Percentiles rank a stretch among this genome's conserved stretches.
These are phyloP conservation scores for Helogale parvula DNA, from an alignment of 2,113 vertebrate genomes.

Conservation along the genomic window DNA sequence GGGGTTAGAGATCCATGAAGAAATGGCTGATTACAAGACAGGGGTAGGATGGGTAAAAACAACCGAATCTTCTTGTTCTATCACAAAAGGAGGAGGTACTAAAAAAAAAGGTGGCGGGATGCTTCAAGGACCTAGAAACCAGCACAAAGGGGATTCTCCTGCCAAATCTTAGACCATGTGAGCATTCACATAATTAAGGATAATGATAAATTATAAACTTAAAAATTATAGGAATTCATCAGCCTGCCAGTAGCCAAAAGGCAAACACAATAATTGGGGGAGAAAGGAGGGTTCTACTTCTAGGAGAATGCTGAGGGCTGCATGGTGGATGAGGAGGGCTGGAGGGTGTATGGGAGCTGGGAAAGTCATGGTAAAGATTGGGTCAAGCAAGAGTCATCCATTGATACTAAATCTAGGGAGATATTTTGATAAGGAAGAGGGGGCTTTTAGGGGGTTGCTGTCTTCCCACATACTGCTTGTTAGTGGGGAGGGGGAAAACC, in stretches of 20 bases:
- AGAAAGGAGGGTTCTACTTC: background rate
- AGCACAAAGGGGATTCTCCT: background rate
- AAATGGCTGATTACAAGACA: background rate
- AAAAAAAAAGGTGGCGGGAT: background rate
- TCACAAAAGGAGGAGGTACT: background rate
- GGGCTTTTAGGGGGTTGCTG: background rate
- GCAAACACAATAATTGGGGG: background rate
- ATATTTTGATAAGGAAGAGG: background rate
- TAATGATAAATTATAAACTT: background rate
- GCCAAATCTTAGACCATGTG: background rate
- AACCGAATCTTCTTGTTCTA: background rate
- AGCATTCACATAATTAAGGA: background rate
- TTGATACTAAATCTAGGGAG: background rate
- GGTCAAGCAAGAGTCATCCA: background rate
- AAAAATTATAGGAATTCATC: background rate
- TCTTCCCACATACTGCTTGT: background rate
- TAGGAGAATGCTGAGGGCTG: background rate
- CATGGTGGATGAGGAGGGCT: too few relatives aligned
- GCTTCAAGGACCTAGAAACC: background rate
- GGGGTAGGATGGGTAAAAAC: background rate
- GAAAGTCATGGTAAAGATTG: background rate
- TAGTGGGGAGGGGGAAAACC: background rate
- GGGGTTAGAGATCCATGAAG: background rate
- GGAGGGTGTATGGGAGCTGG: background rate
- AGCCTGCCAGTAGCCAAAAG: background rate